phyloP scores from a whole-genome alignment of 2,113 vertebrate species.

The Telmatochromis sp. region DNA sequence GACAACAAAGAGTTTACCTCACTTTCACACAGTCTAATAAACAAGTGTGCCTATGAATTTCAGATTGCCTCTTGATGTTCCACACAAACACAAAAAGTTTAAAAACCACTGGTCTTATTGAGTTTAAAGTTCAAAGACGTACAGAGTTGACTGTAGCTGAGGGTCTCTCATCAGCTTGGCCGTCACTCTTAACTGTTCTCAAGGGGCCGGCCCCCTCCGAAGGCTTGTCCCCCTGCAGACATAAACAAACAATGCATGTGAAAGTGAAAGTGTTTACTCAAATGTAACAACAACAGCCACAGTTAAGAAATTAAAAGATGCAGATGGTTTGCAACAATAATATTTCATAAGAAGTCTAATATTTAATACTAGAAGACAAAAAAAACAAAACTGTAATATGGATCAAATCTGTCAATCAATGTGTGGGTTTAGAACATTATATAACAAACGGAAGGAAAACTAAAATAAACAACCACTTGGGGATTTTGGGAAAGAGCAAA shows the following conservation, averaged over 20 bases:
- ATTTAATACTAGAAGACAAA: not conserved
- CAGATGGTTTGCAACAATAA: not conserved
- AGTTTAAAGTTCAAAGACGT: conserved; percentile 20
- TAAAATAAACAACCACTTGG: not conserved
- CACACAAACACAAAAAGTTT: not conserved
- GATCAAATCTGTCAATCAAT: not conserved
- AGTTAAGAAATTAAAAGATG: not conserved
- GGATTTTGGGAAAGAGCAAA: not conserved
- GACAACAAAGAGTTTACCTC: not conserved
- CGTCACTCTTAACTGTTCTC: conserved; percentile 85
- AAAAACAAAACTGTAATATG: not conserved
- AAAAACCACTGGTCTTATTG: not conserved
- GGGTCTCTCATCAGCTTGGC: conserved; percentile 84
- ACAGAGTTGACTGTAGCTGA: conserved; percentile 79
- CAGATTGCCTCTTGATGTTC: not conserved
- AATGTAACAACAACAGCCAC: not conserved
- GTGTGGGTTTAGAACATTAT: not conserved
- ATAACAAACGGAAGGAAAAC: not conserved
- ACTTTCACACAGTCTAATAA: not conserved
- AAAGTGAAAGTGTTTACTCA: not conserved
- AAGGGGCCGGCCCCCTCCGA: conserved; percentile 80
- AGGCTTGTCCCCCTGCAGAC: conserved; percentile 79
- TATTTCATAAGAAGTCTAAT: not conserved
- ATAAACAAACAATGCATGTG: not conserved
- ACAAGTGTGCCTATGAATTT: not conserved